phyloP scores from a whole-genome alignment of 1,140 invertebrate genomes.

The Chironomus tepperi region DNA sequence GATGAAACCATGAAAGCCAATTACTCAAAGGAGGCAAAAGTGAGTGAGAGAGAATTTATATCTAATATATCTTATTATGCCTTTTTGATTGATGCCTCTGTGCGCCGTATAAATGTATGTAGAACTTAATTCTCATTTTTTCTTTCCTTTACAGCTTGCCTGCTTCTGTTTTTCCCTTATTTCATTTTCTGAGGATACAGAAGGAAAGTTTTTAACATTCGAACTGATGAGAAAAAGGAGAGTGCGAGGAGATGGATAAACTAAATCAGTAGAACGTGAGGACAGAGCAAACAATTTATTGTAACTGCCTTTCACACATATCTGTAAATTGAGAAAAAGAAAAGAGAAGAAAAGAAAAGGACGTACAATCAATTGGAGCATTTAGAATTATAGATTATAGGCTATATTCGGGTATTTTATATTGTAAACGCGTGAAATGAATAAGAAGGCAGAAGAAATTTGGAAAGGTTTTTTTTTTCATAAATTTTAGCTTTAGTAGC shows the following conservation, averaged over 20 bases:
- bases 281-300: conserved; percentile 15
- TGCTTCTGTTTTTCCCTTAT: neutral
- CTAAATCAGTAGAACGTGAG: conserved; percentile 7
- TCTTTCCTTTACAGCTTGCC: neutral
- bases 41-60: neutral
- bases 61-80: conserved; percentile 15
- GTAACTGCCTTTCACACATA: conserved; percentile 15
- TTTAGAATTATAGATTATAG: conserved; percentile 8
- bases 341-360: neutral
- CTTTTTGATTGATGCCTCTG: conserved; percentile 22
- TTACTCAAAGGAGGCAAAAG: conserved; percentile 4
- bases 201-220: neutral
- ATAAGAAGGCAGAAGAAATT: neutral
- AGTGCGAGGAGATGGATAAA: neutral
- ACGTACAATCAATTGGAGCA: conserved; percentile 15
- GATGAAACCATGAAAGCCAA: conserved; percentile 20
- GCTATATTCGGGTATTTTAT: neutral
- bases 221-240: neutral
- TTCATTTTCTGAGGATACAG: neutral
- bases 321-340: neutral
- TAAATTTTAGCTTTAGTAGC: neutral
- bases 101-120: neutral
- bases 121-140: neutral
- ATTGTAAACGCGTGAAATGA: neutral
- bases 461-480: neutral